phyloP scores from a whole-genome alignment of 2,113 vertebrate genomes.

The Alouatta palliata region DNA sequence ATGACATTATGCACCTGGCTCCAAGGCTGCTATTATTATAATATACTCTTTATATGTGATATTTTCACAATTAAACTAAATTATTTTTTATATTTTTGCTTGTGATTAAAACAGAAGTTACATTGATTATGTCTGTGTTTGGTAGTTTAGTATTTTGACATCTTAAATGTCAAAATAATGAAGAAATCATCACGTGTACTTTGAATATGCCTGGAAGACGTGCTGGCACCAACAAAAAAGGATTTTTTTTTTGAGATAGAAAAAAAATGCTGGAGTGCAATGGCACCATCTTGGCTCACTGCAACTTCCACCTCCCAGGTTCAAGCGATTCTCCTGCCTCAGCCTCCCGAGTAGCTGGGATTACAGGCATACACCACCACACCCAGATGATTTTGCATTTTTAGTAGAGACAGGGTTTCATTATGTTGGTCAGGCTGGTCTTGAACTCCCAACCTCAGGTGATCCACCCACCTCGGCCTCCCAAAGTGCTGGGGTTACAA shows the following conservation, averaged over 20 bases:
- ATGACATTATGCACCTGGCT: neutral
- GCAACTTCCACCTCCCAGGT: no score
- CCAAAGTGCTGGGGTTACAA: no score
- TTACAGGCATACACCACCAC: no score
- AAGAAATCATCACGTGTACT: neutral
- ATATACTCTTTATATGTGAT: neutral
- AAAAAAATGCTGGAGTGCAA: no score
- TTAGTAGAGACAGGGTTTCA: no score
- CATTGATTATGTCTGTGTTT: neutral
- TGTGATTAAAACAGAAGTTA: conserved; percentile 1
- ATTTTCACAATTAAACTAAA: conserved; percentile 18
- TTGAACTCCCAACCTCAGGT: no score
- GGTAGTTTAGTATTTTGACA: neutral
- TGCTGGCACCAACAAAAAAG: neutral
- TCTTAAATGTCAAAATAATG: conserved; percentile 6
- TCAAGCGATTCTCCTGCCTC: no score
- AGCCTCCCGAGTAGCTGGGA: no score
- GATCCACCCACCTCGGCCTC: no score
- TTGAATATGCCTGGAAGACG: neutral
- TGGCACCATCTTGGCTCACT: no score
- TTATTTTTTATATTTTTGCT: conserved; percentile 11
- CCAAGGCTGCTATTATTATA: neutral
- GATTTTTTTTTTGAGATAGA: neutral
- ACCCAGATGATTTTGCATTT: no score
- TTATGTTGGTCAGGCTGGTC: no score